Evolutionary conservation across 2,113 vertebrate species (phyloP).

Genomic region (Petromus typicus): DNA sequence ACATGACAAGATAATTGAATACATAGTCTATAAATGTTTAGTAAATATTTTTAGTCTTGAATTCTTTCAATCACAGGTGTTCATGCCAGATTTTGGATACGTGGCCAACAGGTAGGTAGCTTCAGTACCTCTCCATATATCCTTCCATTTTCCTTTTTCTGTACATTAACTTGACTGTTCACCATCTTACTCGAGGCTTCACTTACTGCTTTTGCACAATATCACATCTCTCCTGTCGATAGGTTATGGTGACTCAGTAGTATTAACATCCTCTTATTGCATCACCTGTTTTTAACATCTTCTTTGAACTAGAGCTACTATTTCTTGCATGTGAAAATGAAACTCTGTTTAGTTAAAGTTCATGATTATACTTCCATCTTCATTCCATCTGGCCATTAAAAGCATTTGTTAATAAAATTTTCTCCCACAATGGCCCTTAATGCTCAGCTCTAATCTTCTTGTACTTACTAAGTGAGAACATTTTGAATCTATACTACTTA

Average conservation of each 20-base stretch:
- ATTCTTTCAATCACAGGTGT: neutral
- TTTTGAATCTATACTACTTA: neutral
- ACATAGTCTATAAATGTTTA: neutral
- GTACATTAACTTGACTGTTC: neutral
- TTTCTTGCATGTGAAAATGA: neutral
- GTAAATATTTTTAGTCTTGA: neutral
- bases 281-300: neutral
- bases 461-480: neutral
- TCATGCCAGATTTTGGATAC: neutral
- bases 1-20: neutral
- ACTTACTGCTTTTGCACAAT: neutral
- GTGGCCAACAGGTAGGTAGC: neutral
- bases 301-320: neutral
- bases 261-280: neutral
- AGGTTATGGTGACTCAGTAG: neutral
- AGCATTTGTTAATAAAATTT: neutral
- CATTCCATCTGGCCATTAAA: neutral
- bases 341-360: neutral
- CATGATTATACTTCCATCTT: neutral
- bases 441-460: neutral
- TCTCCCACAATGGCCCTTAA: neutral
- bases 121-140: neutral
- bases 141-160: neutral
- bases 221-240: neutral
- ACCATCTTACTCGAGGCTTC: neutral